Evolutionary conservation across 2,888 invertebrate genomes (phyloP), one percentile per base, ranked within the genome.

Genomic region (Rotaria magnacalcarata): DNA sequence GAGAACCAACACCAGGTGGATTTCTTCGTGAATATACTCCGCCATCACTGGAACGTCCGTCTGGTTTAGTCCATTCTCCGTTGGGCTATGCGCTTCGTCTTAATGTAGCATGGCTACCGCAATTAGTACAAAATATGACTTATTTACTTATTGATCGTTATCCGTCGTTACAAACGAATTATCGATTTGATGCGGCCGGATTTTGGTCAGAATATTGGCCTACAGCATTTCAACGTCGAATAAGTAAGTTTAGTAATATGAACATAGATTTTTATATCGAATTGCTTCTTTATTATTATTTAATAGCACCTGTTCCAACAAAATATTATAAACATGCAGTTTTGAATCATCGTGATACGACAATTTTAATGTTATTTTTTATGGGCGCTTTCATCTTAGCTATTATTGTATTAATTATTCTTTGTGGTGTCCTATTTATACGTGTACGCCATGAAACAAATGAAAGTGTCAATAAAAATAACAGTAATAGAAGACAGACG

Each of bases 151-250:
- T 87, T n/a, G 85, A 85, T 50, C 60, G 52, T 41, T 50, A 54
- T 34, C 87, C 87, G n/a, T 47, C 58, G 24, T 60, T 85, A 27
- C 43, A 52, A 85, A 74, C 58, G 34, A 84, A 54, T 60, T 87
- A 84, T 67, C 27, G 87, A 14, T 85, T 87, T 47, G 87, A 87
- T 84, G 60, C 85, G 56, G 85, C 85, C 24, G 87, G 87, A 27
- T 87, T 87, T 47, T 85, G 87, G 87, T 80, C 74, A 24, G 85
- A 87, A 58, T 87, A 85, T 74, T 87, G 87, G 85, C 47, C 43
- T 24, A 47, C 47, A n/a, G 43, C 47, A 80, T 80, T 43, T 24
- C 43, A 47, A 47, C 43, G 47, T n/a, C 80, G 80, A 47, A n/a
- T 80, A 14, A 80, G 80, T 80, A 47, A 80, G 24, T 80, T 7